A percentile compares a stretch with the other conserved stretches of the same genome.
phyloP scores from a whole-genome alignment of 1,140 invertebrate genomes.

The Pogonomyrmex barbatus region DNA sequence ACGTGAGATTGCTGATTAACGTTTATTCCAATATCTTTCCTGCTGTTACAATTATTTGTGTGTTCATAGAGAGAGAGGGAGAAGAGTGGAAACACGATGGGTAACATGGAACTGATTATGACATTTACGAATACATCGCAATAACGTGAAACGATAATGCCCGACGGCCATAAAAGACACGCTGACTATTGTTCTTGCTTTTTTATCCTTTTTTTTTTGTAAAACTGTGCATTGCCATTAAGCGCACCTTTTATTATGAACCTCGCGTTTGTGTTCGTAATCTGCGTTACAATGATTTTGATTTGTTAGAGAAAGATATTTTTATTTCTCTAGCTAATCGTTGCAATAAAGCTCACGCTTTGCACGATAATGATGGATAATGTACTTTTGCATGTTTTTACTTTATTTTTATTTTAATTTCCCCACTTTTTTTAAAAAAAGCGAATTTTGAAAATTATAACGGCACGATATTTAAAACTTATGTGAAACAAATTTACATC shows the following conservation, averaged over 20 bases:
- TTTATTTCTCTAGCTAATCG: slow-evolving; percentile 39
- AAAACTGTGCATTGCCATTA: slow-evolving; percentile 37
- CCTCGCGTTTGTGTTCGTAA: slow-evolving; percentile 20
- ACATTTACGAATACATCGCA: slow-evolving; percentile 67
- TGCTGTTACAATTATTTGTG: background rate
- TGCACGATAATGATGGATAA: slow-evolving; percentile 2
- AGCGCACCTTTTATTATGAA: slow-evolving; percentile 43
- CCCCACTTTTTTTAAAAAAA: background rate
- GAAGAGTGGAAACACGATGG: background rate
- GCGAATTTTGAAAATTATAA: background rate
- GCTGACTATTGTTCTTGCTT: slow-evolving; percentile 52
- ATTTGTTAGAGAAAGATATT: slow-evolving; percentile 35
- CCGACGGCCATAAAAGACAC: slow-evolving; percentile 48
- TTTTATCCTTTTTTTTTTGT: slow-evolving; percentile 16
- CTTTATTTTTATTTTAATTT: slow-evolving; percentile 6
- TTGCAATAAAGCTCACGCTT: background rate
- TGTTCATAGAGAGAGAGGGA: background rate
- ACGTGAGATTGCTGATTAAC: slow-evolving; percentile 51
- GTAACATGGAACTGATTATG: slow-evolving; percentile 55
- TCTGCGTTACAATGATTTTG: slow-evolving; percentile 58
- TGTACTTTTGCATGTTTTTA: background rate
- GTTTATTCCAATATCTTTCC: slow-evolving; percentile 73
- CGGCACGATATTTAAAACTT: slow-evolving; percentile 1
- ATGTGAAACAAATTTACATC: background rate
- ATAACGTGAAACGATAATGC: slow-evolving; percentile 58